A percentile compares a stretch with the other conserved stretches of the same genome.
Evolutionary conservation across 2,797 vertebrate genomes (phyloP).

Genomic region (Anguilla megastoma): DNA sequence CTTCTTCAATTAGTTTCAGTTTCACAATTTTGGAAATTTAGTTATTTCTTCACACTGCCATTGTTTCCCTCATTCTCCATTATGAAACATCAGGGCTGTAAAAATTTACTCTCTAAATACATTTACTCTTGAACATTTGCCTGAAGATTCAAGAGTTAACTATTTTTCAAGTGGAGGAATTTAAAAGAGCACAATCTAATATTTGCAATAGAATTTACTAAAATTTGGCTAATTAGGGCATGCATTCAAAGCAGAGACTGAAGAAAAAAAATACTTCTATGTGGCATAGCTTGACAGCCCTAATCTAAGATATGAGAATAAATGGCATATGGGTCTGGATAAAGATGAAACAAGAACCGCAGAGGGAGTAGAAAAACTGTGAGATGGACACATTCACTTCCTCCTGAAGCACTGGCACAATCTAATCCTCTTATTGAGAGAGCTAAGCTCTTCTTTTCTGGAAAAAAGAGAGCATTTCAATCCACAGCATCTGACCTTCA

Average conservation of each 20-base stretch:
- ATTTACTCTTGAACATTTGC: no score
- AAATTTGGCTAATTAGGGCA: neutral
- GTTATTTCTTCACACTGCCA: no score
- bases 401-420: neutral
- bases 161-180: no score
- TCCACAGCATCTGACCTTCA: neutral
- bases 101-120: no score
- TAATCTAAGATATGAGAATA: neutral
- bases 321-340: neutral
- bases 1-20: no score
- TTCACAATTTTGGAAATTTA: no score
- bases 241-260: neutral
- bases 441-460: neutral
- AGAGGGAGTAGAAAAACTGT: neutral
- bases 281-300: neutral
- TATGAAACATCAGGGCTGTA: no score
- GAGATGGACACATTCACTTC: conserved; percentile 5
- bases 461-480: neutral
- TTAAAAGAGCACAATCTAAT: no score
- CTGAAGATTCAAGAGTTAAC: no score
- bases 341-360: neutral
- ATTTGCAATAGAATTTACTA: neutral
- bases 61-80: no score
- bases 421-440: neutral
- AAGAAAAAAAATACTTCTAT: neutral